Conservation (phyloP, 2,888 invertebrate species). For the Eustalomyia histrio region DNA sequence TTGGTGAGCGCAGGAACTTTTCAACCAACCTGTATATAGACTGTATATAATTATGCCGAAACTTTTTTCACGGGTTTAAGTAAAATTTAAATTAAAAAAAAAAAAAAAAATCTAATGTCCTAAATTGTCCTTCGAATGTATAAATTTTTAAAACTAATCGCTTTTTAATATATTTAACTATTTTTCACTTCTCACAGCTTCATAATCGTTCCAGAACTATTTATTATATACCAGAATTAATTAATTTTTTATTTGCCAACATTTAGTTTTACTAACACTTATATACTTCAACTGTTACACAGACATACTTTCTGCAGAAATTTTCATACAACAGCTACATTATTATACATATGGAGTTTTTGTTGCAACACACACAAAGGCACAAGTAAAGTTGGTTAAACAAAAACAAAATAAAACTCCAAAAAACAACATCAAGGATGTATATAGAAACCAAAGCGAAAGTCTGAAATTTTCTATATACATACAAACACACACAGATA, state of each 20-base stretch:
- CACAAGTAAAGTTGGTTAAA: background rate
- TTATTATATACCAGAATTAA: too few species aligned
- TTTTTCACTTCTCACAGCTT: too few species aligned
- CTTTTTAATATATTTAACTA: too few species aligned
- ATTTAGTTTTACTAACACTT: background rate
- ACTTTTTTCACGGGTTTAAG: too few species aligned
- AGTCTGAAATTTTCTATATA: conserved; percentile 62
- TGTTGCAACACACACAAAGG: conserved; percentile 34
- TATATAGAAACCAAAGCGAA: conserved; percentile 65
- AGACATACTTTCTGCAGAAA: conserved; percentile 59
- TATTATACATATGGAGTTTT: conserved; percentile 42
- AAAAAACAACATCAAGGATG: conserved; percentile 24
- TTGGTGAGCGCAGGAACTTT: too few species aligned
- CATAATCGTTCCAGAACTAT: too few species aligned
- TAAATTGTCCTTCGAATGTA: too few species aligned
- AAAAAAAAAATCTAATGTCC: too few species aligned
- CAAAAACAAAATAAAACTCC: conserved; percentile 39
- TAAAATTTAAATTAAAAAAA: too few species aligned
- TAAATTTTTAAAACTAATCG: too few species aligned
- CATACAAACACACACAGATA: conserved; percentile 27
- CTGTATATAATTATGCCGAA: too few species aligned
- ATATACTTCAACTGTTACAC: conserved; percentile 55
- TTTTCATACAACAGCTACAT: conserved; percentile 28
- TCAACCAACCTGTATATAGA: too few species aligned
- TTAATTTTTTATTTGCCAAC: background rate